These are phyloP conservation scores for Yponomeuta plumbellus DNA, from an alignment of 2,888 invertebrate species.

Conservation along the genomic window DNA sequence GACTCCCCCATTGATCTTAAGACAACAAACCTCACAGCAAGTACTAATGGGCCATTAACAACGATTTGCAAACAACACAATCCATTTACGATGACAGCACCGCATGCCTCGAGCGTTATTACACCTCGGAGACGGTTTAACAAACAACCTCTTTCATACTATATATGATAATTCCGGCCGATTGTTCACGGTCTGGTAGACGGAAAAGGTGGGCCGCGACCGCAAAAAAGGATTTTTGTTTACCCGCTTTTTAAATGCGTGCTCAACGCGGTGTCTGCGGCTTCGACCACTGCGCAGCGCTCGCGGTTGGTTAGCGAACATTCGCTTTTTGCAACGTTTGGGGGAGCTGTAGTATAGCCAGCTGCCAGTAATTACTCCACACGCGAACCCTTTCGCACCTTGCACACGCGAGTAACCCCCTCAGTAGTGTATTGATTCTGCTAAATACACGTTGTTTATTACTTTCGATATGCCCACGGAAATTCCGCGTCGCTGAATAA, in stretches of 20 bases:
- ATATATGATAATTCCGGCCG: slow-evolving; percentile 68
- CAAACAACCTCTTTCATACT: slow-evolving; percentile 66
- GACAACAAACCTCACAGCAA: slow-evolving; percentile 29
- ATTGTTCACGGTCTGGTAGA: slow-evolving; percentile 73
- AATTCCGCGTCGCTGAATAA: slow-evolving; percentile 10
- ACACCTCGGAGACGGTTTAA: slow-evolving; percentile 53
- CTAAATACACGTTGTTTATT: slow-evolving; percentile 34
- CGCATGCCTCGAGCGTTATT: slow-evolving; percentile 48
- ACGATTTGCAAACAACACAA: slow-evolving; percentile 56
- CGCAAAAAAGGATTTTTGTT: slow-evolving; percentile 69
- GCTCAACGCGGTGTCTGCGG: slow-evolving; percentile 47
- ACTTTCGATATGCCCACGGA: slow-evolving; percentile 16
- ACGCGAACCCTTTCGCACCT: slow-evolving; percentile 72
- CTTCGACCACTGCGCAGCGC: slow-evolving; percentile 53
- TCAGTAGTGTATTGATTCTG: slow-evolving; percentile 33
- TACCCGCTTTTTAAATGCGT: slow-evolving; percentile 58
- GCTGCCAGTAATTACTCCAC: slow-evolving; percentile 68
- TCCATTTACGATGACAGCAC: slow-evolving; percentile 49
- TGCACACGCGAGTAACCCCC: slow-evolving; percentile 45
- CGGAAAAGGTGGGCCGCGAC: slow-evolving; percentile 69
- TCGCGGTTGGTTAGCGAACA: slow-evolving; percentile 45
- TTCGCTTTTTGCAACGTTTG: slow-evolving; percentile 58
- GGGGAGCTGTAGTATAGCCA: slow-evolving; percentile 57
- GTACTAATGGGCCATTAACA: slow-evolving; percentile 40
- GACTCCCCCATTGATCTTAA: slow-evolving; percentile 4